Evolutionary conservation across 2,797 vertebrate species (phyloP), one percentile per base, ranked within the genome.

Genomic region (Myotis myotis): DNA sequence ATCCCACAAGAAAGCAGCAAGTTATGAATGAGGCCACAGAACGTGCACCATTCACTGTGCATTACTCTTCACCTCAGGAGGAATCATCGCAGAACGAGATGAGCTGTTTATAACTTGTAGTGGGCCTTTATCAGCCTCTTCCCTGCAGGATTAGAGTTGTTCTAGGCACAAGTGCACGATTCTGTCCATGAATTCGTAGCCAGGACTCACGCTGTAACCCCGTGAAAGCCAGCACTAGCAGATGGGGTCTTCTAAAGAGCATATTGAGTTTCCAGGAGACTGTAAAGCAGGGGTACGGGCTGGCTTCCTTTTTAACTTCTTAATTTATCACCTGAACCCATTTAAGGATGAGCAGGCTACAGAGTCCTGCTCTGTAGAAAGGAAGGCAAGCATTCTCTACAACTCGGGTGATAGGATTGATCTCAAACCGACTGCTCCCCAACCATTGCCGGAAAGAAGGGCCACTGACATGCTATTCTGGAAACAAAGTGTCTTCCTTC

Each of bases 401-500:
- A 2, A 64, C 28, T n/a, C 2, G 38, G 22, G n/a, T 3, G 0
- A 62, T 8, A 76, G 28, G 72, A 38, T 80, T 55, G 23, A 47
- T 75, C 64, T 41, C 36, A 62, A 66, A 70, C 15, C 4, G 38
- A 64, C 51, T 17, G n/a, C 12, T 55, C 53, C 23, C 8, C 0
- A 49, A 74, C 41, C 64, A 51, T 0, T n/a, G 22, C 44, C 25
- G 28, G 85, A 75, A 55, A 36, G 19, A 76, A 71, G 9, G 30
- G 76, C n/a, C n/a, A 7, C 8, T 2, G 25, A n/a, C 51, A 28
- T 3, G 88, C 57, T 76, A 28, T 25, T 64, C 12, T 6, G 11
- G 49, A 70, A 94, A 75, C 30, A 28, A 86, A 89, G 36, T 12
- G 41, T 20, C 51, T 74, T 74, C 81, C 49, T 57, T 78, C 83